A percentile compares a stretch with the other conserved stretches of the same genome.
These are phyloP conservation scores for Remorina albescens DNA, from an alignment of 2,797 vertebrate genomes.

Conservation along the genomic window DNA sequence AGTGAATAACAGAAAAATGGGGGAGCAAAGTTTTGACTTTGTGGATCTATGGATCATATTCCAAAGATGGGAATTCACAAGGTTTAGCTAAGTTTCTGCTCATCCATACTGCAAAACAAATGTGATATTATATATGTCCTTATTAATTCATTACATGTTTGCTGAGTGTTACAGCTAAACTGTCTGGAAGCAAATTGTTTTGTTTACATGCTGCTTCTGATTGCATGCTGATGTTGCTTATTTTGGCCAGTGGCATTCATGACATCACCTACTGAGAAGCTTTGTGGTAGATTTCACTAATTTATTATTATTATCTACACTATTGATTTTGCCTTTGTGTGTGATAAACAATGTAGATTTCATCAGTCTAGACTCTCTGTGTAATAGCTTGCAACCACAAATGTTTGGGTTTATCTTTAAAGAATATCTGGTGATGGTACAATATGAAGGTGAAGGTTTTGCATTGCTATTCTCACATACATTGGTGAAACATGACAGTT, in stretches of 20 bases:
- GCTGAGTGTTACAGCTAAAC: slow-evolving; percentile 2
- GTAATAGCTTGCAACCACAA: neutral
- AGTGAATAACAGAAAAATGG: no score
- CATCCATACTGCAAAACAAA: no score
- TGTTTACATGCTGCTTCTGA: neutral
- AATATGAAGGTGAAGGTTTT: no score
- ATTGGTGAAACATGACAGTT: neutral
- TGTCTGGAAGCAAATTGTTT: neutral
- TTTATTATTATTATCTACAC: neutral
- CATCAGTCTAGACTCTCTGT: neutral
- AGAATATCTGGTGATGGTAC: neutral
- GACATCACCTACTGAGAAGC: neutral
- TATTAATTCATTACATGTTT: neutral
- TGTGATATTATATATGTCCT: neutral
- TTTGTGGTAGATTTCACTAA: neutral
- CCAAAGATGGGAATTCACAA: no score
- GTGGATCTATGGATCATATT: no score
- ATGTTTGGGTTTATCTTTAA: neutral
- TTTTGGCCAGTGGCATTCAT: neutral
- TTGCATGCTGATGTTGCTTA: neutral
- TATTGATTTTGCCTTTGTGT: neutral
- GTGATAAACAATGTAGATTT: neutral
- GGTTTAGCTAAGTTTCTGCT: no score
- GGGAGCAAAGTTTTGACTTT: no score
- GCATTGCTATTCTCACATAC: neutral